A percentile compares a stretch with the other conserved stretches of the same genome.
These are phyloP conservation scores for Sesamia nonagrioides DNA, from an alignment of 1,140 invertebrate genomes.

Conservation along the genomic window DNA sequence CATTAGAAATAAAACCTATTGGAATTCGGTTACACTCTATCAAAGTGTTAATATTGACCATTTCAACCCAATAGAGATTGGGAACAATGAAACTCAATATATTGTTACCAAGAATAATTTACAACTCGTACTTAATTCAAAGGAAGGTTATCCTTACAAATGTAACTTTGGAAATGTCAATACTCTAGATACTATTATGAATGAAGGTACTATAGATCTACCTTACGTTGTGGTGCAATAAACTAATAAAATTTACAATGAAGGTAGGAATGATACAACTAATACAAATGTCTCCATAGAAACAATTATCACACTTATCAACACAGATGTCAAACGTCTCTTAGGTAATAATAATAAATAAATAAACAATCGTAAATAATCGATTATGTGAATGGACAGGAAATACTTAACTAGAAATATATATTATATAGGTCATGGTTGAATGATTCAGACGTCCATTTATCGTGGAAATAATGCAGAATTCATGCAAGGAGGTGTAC, in stretches of 20 bases:
- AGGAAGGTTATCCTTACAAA: conserved; percentile 21
- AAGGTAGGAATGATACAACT: neutral
- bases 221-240: conserved; percentile 10
- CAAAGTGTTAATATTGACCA: conserved; percentile 1
- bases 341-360: conserved; percentile 11
- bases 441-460: conserved; percentile 24
- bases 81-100: conserved; percentile 23
- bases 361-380: conserved; percentile 33
- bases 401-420: conserved; percentile 33
- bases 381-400: conserved; percentile 31
- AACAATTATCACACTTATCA: conserved; percentile 20
- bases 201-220: conserved; percentile 26
- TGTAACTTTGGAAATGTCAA: neutral
- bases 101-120: conserved; percentile 20
- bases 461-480: neutral
- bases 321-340: conserved; percentile 15
- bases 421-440: conserved; percentile 41
- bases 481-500: conserved; percentile 8
- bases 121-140: conserved; percentile 28
- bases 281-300: neutral
- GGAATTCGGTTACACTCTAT: conserved; percentile 11
- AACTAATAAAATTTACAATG: conserved; percentile 2
- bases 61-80: conserved; percentile 10
- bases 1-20: neutral
- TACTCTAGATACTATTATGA: conserved; percentile 4